These are phyloP conservation scores for Telmatherina bonti DNA, from an alignment of 2,797 vertebrate species.

Conservation along the genomic window DNA sequence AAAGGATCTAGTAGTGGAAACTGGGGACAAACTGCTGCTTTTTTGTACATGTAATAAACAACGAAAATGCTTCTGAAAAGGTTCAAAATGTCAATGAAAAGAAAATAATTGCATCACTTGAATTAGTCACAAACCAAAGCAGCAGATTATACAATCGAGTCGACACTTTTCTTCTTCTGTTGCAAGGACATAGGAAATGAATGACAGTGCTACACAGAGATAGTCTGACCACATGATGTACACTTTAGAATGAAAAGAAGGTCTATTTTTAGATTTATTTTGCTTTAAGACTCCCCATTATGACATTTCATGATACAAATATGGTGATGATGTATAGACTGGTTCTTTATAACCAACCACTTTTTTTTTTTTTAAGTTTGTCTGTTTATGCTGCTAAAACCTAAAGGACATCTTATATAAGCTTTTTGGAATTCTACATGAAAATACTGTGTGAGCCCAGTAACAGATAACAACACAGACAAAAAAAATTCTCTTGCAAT, in stretches of 20 bases:
- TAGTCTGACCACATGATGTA: constrained; percentile 6
- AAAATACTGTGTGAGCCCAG: constrained; percentile 21
- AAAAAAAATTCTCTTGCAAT: constrained; percentile 26
- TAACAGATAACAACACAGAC: constrained; percentile 40
- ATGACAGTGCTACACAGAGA: constrained; percentile 47
- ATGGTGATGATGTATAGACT: background rate
- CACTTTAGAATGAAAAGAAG: constrained; percentile 29
- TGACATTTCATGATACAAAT: background rate
- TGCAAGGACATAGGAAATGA: constrained; percentile 53
- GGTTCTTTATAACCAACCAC: background rate
- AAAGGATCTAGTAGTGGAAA: background rate
- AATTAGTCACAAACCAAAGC: constrained; percentile 41
- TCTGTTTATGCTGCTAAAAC: background rate
- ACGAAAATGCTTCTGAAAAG: background rate
- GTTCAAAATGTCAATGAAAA: constrained; percentile 1
- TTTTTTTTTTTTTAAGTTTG: background rate
- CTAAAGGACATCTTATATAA: background rate
- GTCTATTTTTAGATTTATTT: constrained; percentile 11
- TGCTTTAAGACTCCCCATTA: background rate
- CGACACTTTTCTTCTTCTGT: constrained; percentile 38
- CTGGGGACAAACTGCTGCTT: background rate
- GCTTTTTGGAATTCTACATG: constrained; percentile 18
- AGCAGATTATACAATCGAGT: constrained; percentile 38
- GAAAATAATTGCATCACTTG: constrained; percentile 9
- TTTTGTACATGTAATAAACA: constrained; percentile 3